Percentiles rank a stretch among this genome's conserved stretches.
These are phyloP conservation scores for Diceros bicornis DNA, from an alignment of 2,797 vertebrate genomes.

Conservation along the genomic window DNA sequence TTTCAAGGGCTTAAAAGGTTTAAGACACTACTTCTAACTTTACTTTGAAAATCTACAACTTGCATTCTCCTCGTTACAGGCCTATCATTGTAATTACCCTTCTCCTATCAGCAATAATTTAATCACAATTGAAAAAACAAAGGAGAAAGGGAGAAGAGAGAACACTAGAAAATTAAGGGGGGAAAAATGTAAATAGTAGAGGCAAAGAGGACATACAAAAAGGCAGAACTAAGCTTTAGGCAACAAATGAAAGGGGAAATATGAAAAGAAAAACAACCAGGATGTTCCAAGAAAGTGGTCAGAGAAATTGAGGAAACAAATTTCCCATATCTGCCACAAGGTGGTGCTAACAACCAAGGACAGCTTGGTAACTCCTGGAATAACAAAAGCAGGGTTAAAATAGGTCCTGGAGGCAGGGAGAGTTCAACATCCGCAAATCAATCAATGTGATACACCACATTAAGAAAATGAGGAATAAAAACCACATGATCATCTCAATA, in stretches of 20 bases:
- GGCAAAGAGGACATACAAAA: conserved; percentile 7
- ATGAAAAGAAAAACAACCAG: not conserved
- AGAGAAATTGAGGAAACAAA: not conserved
- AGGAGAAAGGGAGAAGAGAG: not conserved
- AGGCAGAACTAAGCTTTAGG: not conserved
- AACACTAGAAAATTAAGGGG: not conserved
- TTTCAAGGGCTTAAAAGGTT: conserved; percentile 8
- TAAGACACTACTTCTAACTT: conserved; percentile 26
- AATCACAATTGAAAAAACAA: conserved; percentile 42
- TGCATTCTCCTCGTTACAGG: conserved; percentile 34
- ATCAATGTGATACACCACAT: too few species aligned
- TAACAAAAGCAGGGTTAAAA: not conserved
- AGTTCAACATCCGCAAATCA: too few species aligned
- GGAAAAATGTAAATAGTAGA: not conserved
- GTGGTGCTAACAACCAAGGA: not conserved
- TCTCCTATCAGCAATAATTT: not conserved
- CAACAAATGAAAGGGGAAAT: not conserved
- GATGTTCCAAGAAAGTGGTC: not conserved
- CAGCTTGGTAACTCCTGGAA: conserved; percentile 53
- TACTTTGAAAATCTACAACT: not conserved
- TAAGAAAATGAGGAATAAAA: too few species aligned
- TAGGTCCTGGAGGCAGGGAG: not conserved
- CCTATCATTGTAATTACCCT: not conserved
- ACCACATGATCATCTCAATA: too few species aligned
- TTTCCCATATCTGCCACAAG: not conserved